These are phyloP conservation scores for Hemicrepidius hirtus DNA, from an alignment of 2,888 invertebrate genomes.

Conservation along the genomic window DNA sequence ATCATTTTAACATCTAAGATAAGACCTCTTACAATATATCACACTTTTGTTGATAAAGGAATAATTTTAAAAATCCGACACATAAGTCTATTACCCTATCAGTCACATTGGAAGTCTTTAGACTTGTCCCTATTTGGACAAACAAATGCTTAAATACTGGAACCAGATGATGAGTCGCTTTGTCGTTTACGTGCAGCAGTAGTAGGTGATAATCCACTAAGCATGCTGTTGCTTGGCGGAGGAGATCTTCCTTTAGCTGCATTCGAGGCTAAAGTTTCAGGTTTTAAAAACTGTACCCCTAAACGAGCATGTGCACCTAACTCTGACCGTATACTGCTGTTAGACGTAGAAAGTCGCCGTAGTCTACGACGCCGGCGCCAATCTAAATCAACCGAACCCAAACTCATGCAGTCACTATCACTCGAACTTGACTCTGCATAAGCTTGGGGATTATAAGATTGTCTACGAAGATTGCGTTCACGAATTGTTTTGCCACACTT, in stretches of 20 bases:
- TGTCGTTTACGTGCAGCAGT: conserved; percentile 69
- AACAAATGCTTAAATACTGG: conserved; percentile 66
- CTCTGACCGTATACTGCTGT: conserved; percentile 70
- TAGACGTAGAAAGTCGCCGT: conserved; percentile 68
- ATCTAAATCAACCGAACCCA: conserved; percentile 71
- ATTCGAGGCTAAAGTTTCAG: conserved; percentile 65
- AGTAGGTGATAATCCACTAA: conserved; percentile 76
- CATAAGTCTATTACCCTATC: conserved; percentile 15
- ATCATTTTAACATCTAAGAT: no score
- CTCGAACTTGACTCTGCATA: conserved; percentile 75
- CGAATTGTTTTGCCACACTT: conserved; percentile 72
- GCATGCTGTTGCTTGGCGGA: conserved; percentile 74
- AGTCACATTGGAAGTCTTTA: conserved; percentile 21
- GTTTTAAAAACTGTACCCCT: conserved; percentile 69
- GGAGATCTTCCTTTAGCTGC: conserved; percentile 70
- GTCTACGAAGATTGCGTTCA: conserved; percentile 74
- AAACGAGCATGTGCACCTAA: conserved; percentile 66
- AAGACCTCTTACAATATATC: no score
- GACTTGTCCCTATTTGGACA: not conserved
- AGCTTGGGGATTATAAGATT: conserved; percentile 77
- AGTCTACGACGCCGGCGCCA: conserved; percentile 68
- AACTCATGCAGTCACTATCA: conserved; percentile 72
- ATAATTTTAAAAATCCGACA: no score
- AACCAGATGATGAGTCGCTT: conserved; percentile 66
- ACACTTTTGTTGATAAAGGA: no score